Base-by-base conservation (phyloP, 1,140 invertebrate species). In the Drosophila pseudoananassae region DNA sequence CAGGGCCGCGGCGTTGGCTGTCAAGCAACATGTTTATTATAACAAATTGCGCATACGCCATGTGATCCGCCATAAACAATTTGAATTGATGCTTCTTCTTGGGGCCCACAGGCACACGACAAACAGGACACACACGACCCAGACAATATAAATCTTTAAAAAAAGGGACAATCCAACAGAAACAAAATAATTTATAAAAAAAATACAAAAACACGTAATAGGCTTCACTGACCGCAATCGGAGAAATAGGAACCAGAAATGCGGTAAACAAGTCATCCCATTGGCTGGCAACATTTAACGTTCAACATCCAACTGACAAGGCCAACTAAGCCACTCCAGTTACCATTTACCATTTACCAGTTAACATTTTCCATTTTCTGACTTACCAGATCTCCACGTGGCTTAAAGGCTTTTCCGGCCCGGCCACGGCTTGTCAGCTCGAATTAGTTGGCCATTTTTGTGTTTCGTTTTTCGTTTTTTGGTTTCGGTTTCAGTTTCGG, bases 1-100 rank as follows among this genome's bases (percentile, higher is more conserved):
- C 82, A 63, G 78, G 54, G 50, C 55, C 56, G 36, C 59, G 8
- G 23, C 45, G 7, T 56, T 15, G 7, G 43, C 49, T 61, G 78
- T 57, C 52, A 58, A 81, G 82, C 82, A 87, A 85, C 81, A 87
- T 85, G 81, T 87, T 87, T 85, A 85, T 81, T 85, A 87, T 87
- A 87, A 87, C 73, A 81, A 85, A 85, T 85, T 85, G 82, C 73
- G 82, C 75, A 85, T 84, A 84, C 81, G 68, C 81, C 81, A 81
- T 87, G 82, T 85, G 77, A 74, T 66, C 4, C 54, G 73, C 81
- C 82, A 66, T 87, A 69, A 74, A 78, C 68, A 87, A 81, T 74
- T 74, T 87, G 73, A 87, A 87, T 74, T 81, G 77, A 80, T 76
- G 65, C 64, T 31, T 8, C 29, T 29, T 25, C 23, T 25, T 25